phyloP scores from a whole-genome alignment of 2,113 vertebrate genomes.

The Archocentrus centrarchus region DNA sequence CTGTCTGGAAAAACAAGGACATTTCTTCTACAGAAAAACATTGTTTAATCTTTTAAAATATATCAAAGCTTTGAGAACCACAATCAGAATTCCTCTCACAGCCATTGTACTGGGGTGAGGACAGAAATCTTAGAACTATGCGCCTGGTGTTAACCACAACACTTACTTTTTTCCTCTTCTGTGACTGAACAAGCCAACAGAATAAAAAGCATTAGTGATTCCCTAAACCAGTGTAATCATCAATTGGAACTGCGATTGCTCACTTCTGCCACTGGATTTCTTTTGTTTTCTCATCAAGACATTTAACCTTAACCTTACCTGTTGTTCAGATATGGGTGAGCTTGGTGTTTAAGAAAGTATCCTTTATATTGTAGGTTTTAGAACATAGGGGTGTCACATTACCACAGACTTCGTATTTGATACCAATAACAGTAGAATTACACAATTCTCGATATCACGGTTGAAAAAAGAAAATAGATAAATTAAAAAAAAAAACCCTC shows the following conservation, averaged over 20 bases:
- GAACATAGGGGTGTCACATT: not conserved
- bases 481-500: too few relatives aligned
- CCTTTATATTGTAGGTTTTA: not conserved
- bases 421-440: not conserved
- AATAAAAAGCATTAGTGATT: not conserved
- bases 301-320: not conserved
- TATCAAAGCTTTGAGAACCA: slow-evolving; percentile 24
- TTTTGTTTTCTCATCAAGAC: not conserved
- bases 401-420: not conserved
- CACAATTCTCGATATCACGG: not conserved
- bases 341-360: not conserved
- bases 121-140: slow-evolving; percentile 14
- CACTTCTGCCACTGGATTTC: not conserved
- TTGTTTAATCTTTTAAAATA: slow-evolving; percentile 27
- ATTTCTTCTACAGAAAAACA: slow-evolving; percentile 1
- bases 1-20: slow-evolving; percentile 34
- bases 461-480: rapidly evolving
- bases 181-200: not conserved
- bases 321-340: not conserved
- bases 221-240: slow-evolving; percentile 14
- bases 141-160: not conserved
- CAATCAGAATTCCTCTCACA: slow-evolving; percentile 22
- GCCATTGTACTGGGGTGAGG: slow-evolving; percentile 7
- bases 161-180: not conserved
- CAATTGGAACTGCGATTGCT: not conserved